phyloP scores from a whole-genome alignment of 2,888 invertebrate species.

The Muschampia plurimacula region DNA sequence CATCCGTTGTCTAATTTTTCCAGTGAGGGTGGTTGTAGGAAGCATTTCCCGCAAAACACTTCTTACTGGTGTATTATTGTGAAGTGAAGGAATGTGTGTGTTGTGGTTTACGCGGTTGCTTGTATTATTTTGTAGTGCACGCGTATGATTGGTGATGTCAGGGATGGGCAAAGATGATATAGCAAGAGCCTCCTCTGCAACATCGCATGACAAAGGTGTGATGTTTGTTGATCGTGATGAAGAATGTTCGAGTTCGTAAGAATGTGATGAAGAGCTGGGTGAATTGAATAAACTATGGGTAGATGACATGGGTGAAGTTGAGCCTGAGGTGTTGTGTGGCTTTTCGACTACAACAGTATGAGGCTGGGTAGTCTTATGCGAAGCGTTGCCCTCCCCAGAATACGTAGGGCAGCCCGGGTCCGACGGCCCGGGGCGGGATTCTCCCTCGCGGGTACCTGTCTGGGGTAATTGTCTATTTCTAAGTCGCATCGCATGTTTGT shows the following conservation, averaged over 20 bases:
- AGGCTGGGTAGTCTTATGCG: slow-evolving; percentile 14
- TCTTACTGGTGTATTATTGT: slow-evolving; percentile 21
- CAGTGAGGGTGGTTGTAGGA: slow-evolving; percentile 39
- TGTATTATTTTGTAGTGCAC: neutral
- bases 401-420: slow-evolving; percentile 24
- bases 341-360: slow-evolving; percentile 8
- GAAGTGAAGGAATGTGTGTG: neutral
- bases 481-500: slow-evolving; percentile 25
- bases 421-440: slow-evolving; percentile 25
- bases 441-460: slow-evolving; percentile 30
- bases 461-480: slow-evolving; percentile 29
- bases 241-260: slow-evolving; percentile 8
- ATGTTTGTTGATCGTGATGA: neutral
- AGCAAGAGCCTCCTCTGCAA: slow-evolving; percentile 19
- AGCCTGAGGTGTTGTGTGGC: neutral
- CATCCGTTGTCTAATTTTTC: slow-evolving; percentile 41
- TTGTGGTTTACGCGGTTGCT: slow-evolving; percentile 5
- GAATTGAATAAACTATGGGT: slow-evolving; percentile 7
- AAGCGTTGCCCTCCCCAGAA: slow-evolving; percentile 32
- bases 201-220: slow-evolving; percentile 5
- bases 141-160: slow-evolving; percentile 16
- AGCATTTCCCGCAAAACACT: slow-evolving; percentile 34
- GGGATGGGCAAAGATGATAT: slow-evolving; percentile 9
- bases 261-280: slow-evolving; percentile 17
- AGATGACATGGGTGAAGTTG: slow-evolving; percentile 5